phyloP scores from a whole-genome alignment of 2,113 vertebrate genomes.

The Chamaetylas fuelleborni region DNA sequence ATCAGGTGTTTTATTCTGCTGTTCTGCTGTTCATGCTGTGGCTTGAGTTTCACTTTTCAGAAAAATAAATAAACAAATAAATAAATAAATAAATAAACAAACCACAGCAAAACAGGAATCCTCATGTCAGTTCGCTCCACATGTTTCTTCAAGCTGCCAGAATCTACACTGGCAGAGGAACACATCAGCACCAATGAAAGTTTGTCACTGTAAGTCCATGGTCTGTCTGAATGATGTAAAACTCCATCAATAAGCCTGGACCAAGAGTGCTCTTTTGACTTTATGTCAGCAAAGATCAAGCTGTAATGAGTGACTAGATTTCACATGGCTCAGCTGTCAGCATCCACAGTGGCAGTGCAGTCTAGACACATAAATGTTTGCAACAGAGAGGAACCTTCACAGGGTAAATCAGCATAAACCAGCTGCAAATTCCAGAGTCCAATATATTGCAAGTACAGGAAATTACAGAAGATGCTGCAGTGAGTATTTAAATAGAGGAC shows the following conservation, averaged over 20 bases:
- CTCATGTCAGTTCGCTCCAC: neutral
- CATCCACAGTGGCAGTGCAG: rapidly evolving
- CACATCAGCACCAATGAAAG: rapidly evolving
- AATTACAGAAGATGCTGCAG: neutral
- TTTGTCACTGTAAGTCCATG: too few species aligned
- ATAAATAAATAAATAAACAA: neutral
- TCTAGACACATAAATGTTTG: too few species aligned
- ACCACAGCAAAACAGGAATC: neutral
- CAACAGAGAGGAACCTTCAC: neutral
- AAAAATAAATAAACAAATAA: neutral
- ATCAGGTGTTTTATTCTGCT: neutral
- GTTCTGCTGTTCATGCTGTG: neutral
- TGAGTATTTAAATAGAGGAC: neutral
- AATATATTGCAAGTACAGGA: neutral
- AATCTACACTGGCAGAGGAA: neutral
- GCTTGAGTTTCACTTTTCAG: neutral
- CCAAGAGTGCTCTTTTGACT: rapidly evolving
- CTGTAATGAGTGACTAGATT: neutral
- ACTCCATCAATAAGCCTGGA: rapidly evolving
- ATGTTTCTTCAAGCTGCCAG: neutral
- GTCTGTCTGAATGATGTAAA: rapidly evolving
- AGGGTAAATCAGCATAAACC: rapidly evolving
- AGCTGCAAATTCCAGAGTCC: neutral
- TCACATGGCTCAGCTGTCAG: neutral
- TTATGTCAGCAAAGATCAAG: rapidly evolving